Conservation (phyloP, 2,888 invertebrate genomes). For the Phengaris arion region DNA sequence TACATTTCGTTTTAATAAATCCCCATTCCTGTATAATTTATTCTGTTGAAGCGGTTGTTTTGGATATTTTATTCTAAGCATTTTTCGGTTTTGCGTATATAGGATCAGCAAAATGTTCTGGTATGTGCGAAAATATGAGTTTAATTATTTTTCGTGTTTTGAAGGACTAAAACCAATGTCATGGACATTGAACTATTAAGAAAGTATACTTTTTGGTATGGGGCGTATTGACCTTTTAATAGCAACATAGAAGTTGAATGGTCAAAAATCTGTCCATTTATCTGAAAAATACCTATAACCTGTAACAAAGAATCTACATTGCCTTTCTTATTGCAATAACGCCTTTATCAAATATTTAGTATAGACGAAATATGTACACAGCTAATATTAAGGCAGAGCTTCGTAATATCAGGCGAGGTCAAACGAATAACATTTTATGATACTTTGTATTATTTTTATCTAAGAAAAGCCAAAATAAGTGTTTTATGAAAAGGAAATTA, state of each 20-base stretch:
- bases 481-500: slow-evolving; percentile 10
- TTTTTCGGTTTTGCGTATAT: neutral
- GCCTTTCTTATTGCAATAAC: slow-evolving; percentile 4
- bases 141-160: neutral
- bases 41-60: neutral
- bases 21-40: slow-evolving; percentile 19
- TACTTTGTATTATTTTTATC: slow-evolving; percentile 13
- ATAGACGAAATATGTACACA: slow-evolving; percentile 10
- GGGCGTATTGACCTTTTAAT: neutral
- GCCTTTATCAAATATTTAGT: slow-evolving; percentile 15
- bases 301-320: neutral
- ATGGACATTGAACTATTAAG: neutral
- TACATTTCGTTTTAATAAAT: slow-evolving; percentile 25
- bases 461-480: neutral
- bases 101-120: neutral
- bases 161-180: neutral
- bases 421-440: slow-evolving; percentile 15
- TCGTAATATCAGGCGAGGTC: slow-evolving; percentile 17
- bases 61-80: slow-evolving; percentile 6
- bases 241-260: no score
- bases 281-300: no score
- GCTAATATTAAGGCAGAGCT: slow-evolving; percentile 8
- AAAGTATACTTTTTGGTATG: neutral
- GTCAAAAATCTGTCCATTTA: no score
- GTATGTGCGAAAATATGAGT: neutral